phyloP scores from a whole-genome alignment of 2,113 vertebrate genomes.

The Perccottus glenii region DNA sequence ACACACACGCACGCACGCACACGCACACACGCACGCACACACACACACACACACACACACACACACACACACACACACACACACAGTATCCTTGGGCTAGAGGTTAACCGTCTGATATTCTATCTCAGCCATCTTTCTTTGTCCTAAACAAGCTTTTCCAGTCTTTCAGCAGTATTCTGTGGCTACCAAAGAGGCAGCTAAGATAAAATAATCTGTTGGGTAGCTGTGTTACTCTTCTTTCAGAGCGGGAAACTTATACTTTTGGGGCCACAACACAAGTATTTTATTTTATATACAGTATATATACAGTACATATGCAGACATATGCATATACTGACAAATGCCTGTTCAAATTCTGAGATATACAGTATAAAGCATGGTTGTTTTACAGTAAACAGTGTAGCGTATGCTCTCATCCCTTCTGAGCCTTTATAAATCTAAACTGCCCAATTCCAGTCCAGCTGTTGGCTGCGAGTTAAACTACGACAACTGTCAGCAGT shows the following conservation, averaged over 20 bases:
- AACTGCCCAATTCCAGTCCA: slow-evolving; percentile 30
- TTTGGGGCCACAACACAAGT: not conserved
- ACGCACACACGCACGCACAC: not conserved
- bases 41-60: slow-evolving; percentile 1
- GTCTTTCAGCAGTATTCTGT: slow-evolving; percentile 84
- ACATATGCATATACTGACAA: no score
- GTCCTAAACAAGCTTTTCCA: slow-evolving; percentile 86
- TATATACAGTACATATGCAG: no score
- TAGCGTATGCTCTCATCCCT: slow-evolving; percentile 12
- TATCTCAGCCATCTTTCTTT: slow-evolving; percentile 71
- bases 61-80: not conserved
- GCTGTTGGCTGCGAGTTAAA: slow-evolving; percentile 29
- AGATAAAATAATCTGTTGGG: slow-evolving; percentile 29
- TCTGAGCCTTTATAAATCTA: slow-evolving; percentile 40
- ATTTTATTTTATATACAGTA: no score
- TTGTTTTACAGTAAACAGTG: no score
- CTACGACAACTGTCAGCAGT: slow-evolving; percentile 46
- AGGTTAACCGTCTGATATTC: slow-evolving; percentile 76
- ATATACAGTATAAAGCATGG: no score
- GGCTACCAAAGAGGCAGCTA: slow-evolving; percentile 84
- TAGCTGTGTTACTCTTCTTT: not conserved
- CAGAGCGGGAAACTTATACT: not conserved
- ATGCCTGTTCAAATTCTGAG: no score
- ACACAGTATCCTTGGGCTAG: slow-evolving; percentile 20
- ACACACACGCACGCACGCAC: not conserved